phyloP scores from a whole-genome alignment of 1,140 invertebrate genomes.

The Drosophila melanogaster region DNA sequence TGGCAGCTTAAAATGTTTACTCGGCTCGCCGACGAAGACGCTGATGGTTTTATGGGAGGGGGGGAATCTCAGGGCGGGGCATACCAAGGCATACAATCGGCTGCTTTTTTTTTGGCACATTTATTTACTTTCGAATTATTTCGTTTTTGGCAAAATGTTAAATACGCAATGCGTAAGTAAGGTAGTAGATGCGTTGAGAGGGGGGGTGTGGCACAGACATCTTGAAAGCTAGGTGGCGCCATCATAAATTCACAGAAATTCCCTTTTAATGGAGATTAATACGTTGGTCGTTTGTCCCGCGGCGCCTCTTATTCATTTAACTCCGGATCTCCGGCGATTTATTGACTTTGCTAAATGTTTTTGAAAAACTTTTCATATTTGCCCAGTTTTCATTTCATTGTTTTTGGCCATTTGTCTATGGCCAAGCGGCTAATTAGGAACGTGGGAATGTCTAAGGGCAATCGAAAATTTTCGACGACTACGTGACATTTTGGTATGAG shows the following conservation, averaged over 20 bases:
- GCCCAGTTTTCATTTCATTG: conserved; percentile 51
- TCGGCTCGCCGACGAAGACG: conserved; percentile 47
- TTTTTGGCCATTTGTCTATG: conserved; percentile 38
- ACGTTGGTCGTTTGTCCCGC: conserved; percentile 23
- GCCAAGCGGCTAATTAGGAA: conserved; percentile 65
- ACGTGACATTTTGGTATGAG: conserved; percentile 38
- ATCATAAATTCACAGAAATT: conserved; percentile 80
- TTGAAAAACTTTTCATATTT: conserved; percentile 63
- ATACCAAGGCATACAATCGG: conserved; percentile 36
- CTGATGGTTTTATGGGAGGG: not conserved
- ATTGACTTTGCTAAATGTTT: conserved; percentile 82
- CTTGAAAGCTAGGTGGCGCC: conserved; percentile 63
- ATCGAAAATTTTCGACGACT: conserved; percentile 1
- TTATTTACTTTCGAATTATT: conserved; percentile 57
- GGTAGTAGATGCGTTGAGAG: conserved; percentile 23
- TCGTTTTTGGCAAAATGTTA: conserved; percentile 46
- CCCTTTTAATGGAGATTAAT: conserved; percentile 83
- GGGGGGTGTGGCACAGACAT: conserved; percentile 46
- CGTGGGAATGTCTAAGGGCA: conserved; percentile 59
- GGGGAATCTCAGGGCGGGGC: conserved; percentile 4
- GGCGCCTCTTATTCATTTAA: conserved; percentile 17
- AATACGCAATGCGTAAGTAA: conserved; percentile 56
- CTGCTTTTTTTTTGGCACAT: conserved; percentile 29
- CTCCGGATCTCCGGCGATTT: conserved; percentile 24
- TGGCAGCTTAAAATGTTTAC: conserved; percentile 78